Evolutionary conservation across 2,113 vertebrate species (phyloP).

Genomic region (Aythya baeri): DNA sequence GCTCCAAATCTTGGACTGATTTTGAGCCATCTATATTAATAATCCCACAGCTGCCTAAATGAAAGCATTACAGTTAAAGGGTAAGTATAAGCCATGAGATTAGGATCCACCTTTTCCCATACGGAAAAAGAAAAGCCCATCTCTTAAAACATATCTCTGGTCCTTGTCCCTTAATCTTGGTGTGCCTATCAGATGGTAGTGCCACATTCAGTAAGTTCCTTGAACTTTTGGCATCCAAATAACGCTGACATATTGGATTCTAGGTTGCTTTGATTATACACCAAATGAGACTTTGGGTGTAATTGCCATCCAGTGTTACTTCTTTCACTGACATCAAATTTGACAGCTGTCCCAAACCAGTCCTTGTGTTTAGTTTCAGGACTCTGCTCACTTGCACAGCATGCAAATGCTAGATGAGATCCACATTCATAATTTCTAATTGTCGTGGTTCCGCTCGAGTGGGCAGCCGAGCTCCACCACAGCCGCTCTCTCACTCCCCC

Average conservation of each 20-base stretch:
- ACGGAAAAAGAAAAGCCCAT: background rate
- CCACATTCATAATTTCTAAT: background rate
- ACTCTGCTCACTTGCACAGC: background rate
- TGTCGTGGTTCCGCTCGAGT: no score
- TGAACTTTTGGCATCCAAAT: background rate
- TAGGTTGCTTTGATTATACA: background rate
- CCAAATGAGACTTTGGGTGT: background rate
- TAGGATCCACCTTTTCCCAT: background rate
- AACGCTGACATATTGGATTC: background rate
- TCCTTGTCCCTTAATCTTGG: background rate
- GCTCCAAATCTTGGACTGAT: background rate
- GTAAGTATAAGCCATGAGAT: background rate
- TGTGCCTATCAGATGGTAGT: fast-evolving
- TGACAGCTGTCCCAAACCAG: background rate
- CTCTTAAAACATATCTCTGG: background rate
- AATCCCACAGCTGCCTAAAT: background rate
- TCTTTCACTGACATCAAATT: background rate
- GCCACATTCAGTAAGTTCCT: background rate
- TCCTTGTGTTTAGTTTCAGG: background rate
- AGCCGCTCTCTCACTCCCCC: no score
- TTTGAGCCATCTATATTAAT: background rate
- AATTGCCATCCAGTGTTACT: background rate
- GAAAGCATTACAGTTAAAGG: background rate
- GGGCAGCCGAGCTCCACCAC: no score
- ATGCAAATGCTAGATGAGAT: background rate